Conservation (phyloP, 2,888 invertebrate species). For the Ommatoiulus sabulosus region DNA sequence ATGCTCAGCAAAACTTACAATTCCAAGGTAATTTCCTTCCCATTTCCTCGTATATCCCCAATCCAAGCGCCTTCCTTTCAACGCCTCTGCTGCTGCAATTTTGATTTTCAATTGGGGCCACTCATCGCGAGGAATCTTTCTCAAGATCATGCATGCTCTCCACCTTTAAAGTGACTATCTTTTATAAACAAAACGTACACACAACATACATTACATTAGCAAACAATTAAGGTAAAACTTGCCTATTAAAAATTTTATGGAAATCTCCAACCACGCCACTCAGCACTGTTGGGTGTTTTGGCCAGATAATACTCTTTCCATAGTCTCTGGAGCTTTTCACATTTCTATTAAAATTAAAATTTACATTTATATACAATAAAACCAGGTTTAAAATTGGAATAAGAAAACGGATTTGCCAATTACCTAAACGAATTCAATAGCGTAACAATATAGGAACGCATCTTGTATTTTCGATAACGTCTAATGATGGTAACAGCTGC, state of each 20-base stretch:
- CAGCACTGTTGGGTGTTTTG: constrained; percentile 79
- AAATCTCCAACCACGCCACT: constrained; percentile 72
- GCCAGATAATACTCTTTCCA: constrained; percentile 86
- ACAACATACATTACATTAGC: not conserved
- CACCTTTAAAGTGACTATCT: constrained; percentile 70
- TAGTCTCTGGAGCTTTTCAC: constrained; percentile 78
- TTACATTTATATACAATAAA: not conserved
- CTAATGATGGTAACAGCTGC: constrained; percentile 86
- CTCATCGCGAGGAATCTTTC: constrained; percentile 81
- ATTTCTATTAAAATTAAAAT: constrained; percentile 66
- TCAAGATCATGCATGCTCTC: constrained; percentile 89
- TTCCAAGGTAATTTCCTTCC: constrained; percentile 85
- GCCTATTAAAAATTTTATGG: constrained; percentile 62
- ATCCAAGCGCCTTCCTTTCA: constrained; percentile 75
- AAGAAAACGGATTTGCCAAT: constrained; percentile 55
- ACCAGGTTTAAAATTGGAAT: not conserved
- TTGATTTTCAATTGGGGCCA: constrained; percentile 90
- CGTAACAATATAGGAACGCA: constrained; percentile 77
- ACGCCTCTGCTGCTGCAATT: constrained; percentile 79
- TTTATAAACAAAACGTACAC: not conserved
- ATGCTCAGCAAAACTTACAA: constrained; percentile 64
- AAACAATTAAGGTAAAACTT: not conserved
- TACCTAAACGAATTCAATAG: constrained; percentile 75
- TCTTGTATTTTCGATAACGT: constrained; percentile 83
- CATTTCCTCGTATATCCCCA: constrained; percentile 85